Base-by-base conservation (phyloP, 2,888 invertebrate genomes). In the Euphydryas editha region DNA sequence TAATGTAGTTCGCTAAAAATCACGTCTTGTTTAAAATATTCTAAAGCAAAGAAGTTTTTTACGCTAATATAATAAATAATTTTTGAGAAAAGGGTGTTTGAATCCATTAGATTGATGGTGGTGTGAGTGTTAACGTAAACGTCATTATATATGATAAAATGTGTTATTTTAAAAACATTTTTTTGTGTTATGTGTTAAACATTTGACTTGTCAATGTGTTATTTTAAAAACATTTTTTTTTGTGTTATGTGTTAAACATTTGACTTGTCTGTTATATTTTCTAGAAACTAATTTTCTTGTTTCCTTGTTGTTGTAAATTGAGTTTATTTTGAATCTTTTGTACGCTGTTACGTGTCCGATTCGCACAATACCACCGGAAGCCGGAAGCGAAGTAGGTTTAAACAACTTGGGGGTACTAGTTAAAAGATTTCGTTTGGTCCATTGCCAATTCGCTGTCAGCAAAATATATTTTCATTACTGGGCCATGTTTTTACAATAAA, bases 401-500 rank as follows among this genome's bases (percentile, higher is more conserved):
- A 63, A 37, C 63, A 67, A 64, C 61, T 55, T 66, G 39, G 55
- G 4, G 30, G 30, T 39, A 59, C 63, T 67, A n/a, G n/a, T n/a
- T n/a, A 66, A 59, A 59, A 64, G 39, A 59, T 67, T 67, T 59
- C 15, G 42, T 36, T 76, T 72, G 71, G 72, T 66, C 24, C 44
- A 49, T 44, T 69, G 66, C 69, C 71, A 72, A 72, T 62, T 63
- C 49, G 58, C 49, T 61, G 63, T 65, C 70, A 62, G 61, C 68
- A 57, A 59, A 68, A 62, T 68, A 59, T 68, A 73, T 72, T 75
- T 49, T 24, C 39, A 57, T 56, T 72, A 70, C 67, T 70, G 67
- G 67, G 58, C 65, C 69, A 64, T 59, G 67, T 67, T 68, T 60
- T 36, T 49, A 20, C 47, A 60, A 60, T 46, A 60, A 49, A 60